Conservation (phyloP, 1,140 invertebrate species). For the Elysia chlorotica region DNA sequence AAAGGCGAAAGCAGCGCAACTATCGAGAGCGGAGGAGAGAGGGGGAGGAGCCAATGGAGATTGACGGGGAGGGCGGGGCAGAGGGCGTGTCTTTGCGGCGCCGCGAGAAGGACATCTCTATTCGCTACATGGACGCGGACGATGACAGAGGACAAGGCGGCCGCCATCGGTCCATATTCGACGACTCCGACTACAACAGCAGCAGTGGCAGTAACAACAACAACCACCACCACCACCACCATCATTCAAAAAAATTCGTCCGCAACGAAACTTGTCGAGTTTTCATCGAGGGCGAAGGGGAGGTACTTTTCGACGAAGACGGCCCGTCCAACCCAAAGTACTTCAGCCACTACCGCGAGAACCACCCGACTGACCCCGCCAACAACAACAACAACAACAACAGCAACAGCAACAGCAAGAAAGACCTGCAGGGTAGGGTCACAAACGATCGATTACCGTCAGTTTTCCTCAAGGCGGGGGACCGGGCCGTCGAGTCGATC, state of each 20-base stretch:
- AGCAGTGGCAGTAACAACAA: no score
- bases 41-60: no score
- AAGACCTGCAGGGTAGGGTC: not conserved
- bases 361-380: not conserved
- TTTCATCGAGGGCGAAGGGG: constrained; percentile 26
- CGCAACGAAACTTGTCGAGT: constrained; percentile 18
- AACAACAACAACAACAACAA: not conserved
- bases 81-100: no score
- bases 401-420: not conserved
- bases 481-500: not conserved
- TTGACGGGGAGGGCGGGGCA: not conserved
- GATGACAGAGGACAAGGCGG: not conserved
- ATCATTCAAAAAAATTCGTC: not conserved
- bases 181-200: constrained; percentile 1
- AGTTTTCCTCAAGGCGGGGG: not conserved
- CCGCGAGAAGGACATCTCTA: constrained; percentile 9
- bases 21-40: no score
- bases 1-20: no score
- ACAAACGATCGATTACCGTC: not conserved
- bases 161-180: constrained; percentile 29
- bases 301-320: constrained; percentile 5
- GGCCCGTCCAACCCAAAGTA: constrained; percentile 11
- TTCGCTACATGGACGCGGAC: constrained; percentile 10
- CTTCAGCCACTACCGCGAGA: not conserved
- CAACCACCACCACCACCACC: no score